These are phyloP conservation scores for Galago senegalensis DNA, from an alignment of 2,797 vertebrate genomes.

Conservation along the genomic window DNA sequence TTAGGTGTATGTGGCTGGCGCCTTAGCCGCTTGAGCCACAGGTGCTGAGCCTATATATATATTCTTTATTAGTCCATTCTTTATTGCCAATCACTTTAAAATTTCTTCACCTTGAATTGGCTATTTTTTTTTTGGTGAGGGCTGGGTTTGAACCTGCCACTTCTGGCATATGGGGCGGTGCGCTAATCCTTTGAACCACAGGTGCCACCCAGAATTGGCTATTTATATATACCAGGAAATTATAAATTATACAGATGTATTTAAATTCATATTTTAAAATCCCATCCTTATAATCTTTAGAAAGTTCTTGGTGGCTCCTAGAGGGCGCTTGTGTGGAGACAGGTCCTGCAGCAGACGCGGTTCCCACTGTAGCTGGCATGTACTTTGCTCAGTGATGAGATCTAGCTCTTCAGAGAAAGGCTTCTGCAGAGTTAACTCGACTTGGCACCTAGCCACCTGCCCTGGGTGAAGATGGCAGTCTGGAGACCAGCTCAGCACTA, in stretches of 20 bases:
- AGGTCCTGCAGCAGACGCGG: too few species aligned
- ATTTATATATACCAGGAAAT: neutral
- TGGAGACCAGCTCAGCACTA: accelerated
- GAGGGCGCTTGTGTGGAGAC: neutral
- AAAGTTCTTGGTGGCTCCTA: accelerated
- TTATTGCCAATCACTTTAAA: neutral
- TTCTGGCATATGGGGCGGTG: too few species aligned
- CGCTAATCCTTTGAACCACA: too few species aligned
- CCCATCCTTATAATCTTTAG: accelerated
- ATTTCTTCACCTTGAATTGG: neutral
- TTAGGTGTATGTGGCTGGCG: too few species aligned
- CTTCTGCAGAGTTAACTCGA: accelerated
- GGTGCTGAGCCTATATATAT: too few species aligned
- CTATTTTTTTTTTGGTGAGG: neutral
- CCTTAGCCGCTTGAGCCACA: too few species aligned
- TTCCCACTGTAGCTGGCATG: too few species aligned
- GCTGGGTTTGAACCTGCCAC: too few species aligned
- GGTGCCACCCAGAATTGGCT: neutral
- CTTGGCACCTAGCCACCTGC: accelerated
- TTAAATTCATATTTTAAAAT: neutral
- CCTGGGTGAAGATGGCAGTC: neutral
- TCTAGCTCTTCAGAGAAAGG: neutral
- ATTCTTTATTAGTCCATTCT: neutral
- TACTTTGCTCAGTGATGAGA: neutral
- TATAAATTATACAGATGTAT: neutral